Conservation (phyloP, 37 sponge, comb jelly and placozoan species). For the Aplysina aerophoba region DNA sequence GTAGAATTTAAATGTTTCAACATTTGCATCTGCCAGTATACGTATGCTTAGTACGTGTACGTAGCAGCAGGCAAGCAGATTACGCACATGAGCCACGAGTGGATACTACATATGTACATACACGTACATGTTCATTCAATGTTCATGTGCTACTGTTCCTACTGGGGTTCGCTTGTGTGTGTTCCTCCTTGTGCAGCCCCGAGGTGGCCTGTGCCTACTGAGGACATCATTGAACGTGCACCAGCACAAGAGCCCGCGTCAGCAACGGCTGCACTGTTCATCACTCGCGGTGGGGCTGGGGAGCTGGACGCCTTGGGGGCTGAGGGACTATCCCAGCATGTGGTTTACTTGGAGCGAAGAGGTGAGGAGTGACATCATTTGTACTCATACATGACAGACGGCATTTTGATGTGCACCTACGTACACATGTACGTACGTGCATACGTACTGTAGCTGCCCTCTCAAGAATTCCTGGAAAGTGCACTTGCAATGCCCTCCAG, state of each 20-base stretch:
- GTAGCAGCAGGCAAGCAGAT: too few species aligned
- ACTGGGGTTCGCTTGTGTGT: background rate
- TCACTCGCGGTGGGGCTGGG: background rate
- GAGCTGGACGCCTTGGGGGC: background rate
- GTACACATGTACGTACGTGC: background rate
- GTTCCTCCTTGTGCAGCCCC: background rate
- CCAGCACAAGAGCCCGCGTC: background rate
- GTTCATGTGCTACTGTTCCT: background rate
- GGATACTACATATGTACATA: too few species aligned
- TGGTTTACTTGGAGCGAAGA: slow-evolving; percentile 55
- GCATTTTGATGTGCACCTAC: background rate
- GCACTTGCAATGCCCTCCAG: too few species aligned
- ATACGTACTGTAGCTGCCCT: background rate
- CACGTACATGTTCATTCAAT: too few species aligned
- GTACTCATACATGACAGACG: background rate
- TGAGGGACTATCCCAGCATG: slow-evolving; percentile 9
- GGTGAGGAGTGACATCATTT: slow-evolving; percentile 33
- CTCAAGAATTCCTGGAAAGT: too few species aligned
- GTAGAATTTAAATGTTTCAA: too few species aligned
- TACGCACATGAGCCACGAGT: too few species aligned
- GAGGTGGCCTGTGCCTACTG: slow-evolving; percentile 41
- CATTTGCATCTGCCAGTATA: too few species aligned
- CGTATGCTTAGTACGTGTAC: too few species aligned
- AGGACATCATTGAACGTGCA: slow-evolving; percentile 38
- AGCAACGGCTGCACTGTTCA: slow-evolving; percentile 1